Percentiles rank a stretch among this genome's conserved stretches.
These are phyloP conservation scores for Pemphigus obesinymphae DNA, from an alignment of 1,140 invertebrate species.

Conservation along the genomic window DNA sequence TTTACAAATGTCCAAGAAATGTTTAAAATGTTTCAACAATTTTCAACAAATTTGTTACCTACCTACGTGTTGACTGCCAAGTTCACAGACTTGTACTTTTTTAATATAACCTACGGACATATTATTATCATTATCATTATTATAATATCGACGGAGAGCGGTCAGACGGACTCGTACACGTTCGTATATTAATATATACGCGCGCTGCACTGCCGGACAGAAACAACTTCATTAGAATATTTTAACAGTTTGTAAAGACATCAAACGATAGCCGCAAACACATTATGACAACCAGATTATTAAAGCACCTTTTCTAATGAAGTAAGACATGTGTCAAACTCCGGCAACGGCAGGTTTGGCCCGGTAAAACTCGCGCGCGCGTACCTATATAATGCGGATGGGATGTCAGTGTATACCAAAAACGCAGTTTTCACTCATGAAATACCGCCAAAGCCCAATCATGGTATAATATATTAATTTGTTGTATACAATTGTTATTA, in stretches of 20 bases:
- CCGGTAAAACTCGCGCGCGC: not conserved
- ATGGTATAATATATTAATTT: not conserved
- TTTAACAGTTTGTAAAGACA: conserved; percentile 41
- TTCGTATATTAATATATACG: not conserved
- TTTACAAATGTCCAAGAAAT: no score
- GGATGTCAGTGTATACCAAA: conserved; percentile 27
- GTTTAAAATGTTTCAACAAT: no score
- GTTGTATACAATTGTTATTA: not conserved
- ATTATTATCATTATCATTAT: conserved; percentile 3
- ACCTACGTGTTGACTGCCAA: no score
- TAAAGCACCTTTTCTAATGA: conserved; percentile 39
- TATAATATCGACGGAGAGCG: not conserved
- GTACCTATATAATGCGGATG: not conserved
- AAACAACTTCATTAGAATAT: conserved; percentile 42
- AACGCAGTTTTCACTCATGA: not conserved
- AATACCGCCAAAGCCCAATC: not conserved
- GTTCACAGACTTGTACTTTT: no score
- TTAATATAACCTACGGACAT: no score
- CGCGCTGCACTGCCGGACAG: not conserved
- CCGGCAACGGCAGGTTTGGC: not conserved
- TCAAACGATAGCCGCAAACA: conserved; percentile 41
- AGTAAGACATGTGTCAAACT: conserved; percentile 39
- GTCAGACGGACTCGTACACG: not conserved
- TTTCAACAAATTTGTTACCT: no score
- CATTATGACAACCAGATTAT: conserved; percentile 42